Conservation (phyloP, 2,113 vertebrate genomes). For the Numenius arquata region DNA sequence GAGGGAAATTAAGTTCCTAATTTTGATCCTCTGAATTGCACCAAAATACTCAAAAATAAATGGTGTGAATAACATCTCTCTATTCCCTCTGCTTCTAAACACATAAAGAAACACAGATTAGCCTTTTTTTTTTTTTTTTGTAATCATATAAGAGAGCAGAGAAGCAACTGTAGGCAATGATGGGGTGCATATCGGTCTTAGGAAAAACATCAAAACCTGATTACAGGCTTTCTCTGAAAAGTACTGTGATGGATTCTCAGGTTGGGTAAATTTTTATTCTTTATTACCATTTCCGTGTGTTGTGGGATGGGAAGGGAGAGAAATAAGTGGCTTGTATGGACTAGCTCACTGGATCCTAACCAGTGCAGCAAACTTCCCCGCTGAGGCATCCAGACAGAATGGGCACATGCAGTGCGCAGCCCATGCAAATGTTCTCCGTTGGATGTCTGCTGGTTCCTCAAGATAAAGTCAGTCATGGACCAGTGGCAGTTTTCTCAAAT, state of each 20-base stretch:
- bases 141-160: neutral
- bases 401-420: neutral
- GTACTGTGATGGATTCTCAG: neutral
- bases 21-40: neutral
- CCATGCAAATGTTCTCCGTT: neutral
- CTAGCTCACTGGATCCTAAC: neutral
- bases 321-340: neutral
- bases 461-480: neutral
- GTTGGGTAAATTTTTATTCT: neutral
- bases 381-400: neutral
- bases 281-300: neutral
- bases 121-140: neutral
- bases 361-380: neutral
- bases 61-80: neutral
- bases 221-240: neutral
- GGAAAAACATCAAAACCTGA: neutral
- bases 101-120: neutral
- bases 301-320: neutral
- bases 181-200: fast-evolving
- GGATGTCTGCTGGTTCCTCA: neutral
- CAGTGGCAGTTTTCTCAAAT: neutral
- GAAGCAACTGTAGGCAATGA: neutral
- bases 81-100: neutral
- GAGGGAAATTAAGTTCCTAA: neutral
- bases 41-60: neutral